Evolutionary conservation across 2,113 vertebrate genomes (phyloP).

Genomic region (Cyrtonyx montezumae): DNA sequence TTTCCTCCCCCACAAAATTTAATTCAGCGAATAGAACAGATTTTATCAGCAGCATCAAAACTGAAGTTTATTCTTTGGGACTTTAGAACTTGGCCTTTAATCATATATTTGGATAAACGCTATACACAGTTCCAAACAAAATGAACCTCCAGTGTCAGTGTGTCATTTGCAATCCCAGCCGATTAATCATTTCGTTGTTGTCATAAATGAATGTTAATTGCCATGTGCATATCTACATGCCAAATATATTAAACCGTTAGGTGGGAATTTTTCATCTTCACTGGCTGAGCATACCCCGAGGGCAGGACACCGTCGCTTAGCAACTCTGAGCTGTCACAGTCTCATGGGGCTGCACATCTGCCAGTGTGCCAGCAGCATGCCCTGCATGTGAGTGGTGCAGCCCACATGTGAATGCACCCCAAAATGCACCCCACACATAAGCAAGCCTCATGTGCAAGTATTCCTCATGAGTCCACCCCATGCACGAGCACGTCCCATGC

Average conservation of each 20-base stretch:
- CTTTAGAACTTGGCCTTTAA: conserved; percentile 23
- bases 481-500: accelerated
- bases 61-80: conserved; percentile 2
- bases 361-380: not conserved
- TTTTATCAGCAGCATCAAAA: not conserved
- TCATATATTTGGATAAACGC: not conserved
- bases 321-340: not conserved
- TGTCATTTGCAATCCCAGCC: conserved; percentile 1
- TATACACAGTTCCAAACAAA: not conserved
- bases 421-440: too few relatives aligned
- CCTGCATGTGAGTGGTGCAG: accelerated
- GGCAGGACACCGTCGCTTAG: not conserved
- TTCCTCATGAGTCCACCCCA: not conserved
- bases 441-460: accelerated
- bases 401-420: accelerated
- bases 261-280: not conserved
- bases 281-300: accelerated
- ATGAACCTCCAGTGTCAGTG: not conserved
- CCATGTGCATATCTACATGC: not conserved
- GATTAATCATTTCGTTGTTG: conserved; percentile 38
- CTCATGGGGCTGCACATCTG: not conserved
- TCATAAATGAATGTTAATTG: conserved; percentile 28
- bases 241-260: not conserved
- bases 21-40: not conserved
- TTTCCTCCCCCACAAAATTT: not conserved